Evolutionary conservation across 1,140 invertebrate species (phyloP).

Genomic region (Pseudachorutes palmiensis): DNA sequence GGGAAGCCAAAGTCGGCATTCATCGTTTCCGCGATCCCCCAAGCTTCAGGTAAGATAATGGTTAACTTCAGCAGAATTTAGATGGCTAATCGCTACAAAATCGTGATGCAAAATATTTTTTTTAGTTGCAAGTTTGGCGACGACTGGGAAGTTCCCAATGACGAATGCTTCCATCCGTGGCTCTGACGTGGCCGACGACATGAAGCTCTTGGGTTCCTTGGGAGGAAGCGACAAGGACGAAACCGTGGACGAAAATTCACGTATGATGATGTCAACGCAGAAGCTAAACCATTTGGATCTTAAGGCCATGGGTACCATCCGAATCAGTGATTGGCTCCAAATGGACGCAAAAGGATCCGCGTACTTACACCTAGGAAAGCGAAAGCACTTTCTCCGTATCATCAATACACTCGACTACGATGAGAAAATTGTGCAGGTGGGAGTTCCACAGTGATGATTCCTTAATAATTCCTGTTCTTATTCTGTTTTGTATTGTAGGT

Average conservation of each 20-base stretch:
- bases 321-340: background rate
- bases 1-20: no score
- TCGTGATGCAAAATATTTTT: background rate
- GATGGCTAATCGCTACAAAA: background rate
- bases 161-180: conserved; percentile 12
- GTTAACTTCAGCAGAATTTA: background rate
- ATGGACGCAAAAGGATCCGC: background rate
- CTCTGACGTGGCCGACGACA: background rate
- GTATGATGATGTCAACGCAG: conserved; percentile 1
- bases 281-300: background rate
- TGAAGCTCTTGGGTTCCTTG: background rate
- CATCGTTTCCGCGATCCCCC: background rate
- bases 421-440: conserved; percentile 15
- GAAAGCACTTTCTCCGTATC: conserved; percentile 17
- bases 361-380: background rate
- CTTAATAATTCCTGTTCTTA: background rate
- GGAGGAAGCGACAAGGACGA: no score
- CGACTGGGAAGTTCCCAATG: background rate
- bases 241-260: background rate
- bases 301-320: background rate
- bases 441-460: background rate
- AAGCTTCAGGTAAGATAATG: background rate
- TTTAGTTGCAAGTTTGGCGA: background rate
- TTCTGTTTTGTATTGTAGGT: conserved; percentile 12
- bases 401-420: conserved; percentile 23